Conservation (phyloP, 2,888 invertebrate genomes). For the Nemotelus pantherinus region DNA sequence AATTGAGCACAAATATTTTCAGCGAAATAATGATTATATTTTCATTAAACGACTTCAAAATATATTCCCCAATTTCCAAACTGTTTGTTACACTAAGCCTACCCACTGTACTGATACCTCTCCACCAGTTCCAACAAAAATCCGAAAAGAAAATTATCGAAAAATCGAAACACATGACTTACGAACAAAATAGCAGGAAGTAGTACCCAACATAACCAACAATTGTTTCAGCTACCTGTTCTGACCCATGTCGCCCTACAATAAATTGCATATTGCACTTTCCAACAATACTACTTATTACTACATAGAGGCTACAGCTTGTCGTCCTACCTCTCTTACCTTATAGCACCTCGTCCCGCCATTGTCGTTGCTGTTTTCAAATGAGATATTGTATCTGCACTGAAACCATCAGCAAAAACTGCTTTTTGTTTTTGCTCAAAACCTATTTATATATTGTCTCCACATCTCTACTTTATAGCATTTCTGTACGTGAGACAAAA, state of each 20-base stretch:
- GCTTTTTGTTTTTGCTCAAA: slow-evolving; percentile 16
- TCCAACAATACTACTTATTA: slow-evolving; percentile 1
- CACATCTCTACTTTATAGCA: not conserved
- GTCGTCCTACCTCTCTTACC: too few relatives aligned
- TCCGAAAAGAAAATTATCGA: too few relatives aligned
- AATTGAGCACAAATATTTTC: too few relatives aligned
- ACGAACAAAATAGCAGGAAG: not conserved
- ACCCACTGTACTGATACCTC: too few relatives aligned
- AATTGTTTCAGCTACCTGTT: slow-evolving; percentile 36
- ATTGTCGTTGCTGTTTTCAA: slow-evolving; percentile 7
- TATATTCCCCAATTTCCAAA: not conserved
- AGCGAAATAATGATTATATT: too few relatives aligned
- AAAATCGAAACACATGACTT: too few relatives aligned
- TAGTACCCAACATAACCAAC: slow-evolving; percentile 32
- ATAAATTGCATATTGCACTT: slow-evolving; percentile 39
- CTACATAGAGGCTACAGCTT: too few relatives aligned
- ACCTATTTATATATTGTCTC: slow-evolving; percentile 26
- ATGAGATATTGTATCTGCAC: slow-evolving; percentile 21
- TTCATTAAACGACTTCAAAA: not conserved
- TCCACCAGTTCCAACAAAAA: too few relatives aligned
- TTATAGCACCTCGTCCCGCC: not conserved
- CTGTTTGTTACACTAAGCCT: too few relatives aligned
- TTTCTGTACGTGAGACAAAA: slow-evolving; percentile 32
- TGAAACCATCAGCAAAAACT: not conserved
- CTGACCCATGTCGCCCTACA: slow-evolving; percentile 34